A percentile compares a stretch with the other conserved stretches of the same genome.
Evolutionary conservation across 2,888 invertebrate species (phyloP).

Genomic region (Nebria salina): DNA sequence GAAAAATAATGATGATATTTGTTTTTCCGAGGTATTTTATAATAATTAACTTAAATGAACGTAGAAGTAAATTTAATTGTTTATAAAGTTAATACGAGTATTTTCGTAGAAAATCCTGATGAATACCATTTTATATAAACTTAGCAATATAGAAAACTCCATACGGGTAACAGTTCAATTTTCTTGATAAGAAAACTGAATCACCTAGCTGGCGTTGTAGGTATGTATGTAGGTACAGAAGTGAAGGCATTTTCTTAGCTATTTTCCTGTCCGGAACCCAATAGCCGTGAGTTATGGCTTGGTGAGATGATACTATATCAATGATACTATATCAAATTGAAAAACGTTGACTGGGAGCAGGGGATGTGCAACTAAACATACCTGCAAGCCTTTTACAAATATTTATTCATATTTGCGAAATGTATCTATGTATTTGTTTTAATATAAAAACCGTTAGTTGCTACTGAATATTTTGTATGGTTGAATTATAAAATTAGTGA

Average conservation of each 20-base stretch:
- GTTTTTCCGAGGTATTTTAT: not conserved
- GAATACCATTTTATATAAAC: no score
- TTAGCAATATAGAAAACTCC: not conserved
- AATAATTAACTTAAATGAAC: no score
- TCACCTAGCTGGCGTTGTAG: not conserved
- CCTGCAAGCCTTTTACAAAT: not conserved
- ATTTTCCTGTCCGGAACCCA: constrained; percentile 23
- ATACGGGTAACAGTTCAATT: not conserved
- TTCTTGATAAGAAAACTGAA: not conserved
- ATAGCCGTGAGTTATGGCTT: constrained; percentile 26
- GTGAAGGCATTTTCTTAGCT: constrained; percentile 21
- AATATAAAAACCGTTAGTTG: not conserved
- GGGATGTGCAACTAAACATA: not conserved
- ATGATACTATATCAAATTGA: constrained; percentile 16
- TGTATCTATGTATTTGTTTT: not conserved
- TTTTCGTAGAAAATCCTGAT: no score
- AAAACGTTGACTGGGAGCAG: constrained; percentile 7
- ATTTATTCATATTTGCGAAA: not conserved
- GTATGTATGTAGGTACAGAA: not conserved
- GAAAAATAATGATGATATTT: not conserved
- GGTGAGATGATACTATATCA: no score
- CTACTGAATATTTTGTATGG: no score
- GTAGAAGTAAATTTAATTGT: no score
- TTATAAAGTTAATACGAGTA: no score
- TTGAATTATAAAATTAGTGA: no score